Base-by-base conservation (phyloP, 2,888 invertebrate genomes). In the Eilema caniola region DNA sequence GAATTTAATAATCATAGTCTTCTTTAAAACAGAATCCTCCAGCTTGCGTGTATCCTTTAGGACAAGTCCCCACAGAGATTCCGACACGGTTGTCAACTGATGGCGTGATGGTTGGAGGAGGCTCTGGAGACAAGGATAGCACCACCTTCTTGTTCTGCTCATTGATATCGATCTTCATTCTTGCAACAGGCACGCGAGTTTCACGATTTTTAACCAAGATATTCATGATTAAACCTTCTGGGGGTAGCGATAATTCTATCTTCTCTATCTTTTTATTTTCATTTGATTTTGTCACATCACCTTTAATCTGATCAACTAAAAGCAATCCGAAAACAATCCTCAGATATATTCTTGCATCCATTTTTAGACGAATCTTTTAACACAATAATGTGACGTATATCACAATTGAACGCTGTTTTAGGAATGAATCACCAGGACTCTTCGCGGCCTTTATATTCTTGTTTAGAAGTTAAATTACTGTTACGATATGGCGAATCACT, bases 1-100 rank as follows among this genome's bases (percentile, higher is more conserved):
- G 20, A 20, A 16, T n/a, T 66, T 57, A 66, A 31, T 68, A 80
- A n/a, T 71, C 69, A 20, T 71, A 69, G 24, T 75, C 74, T 12
- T 66, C 59, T 0, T 67, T 72, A 31, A 77, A 70, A 33, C 81
- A 83, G 56, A 67, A 77, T 28, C 73, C 70, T 23, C 69, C 70
- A 3, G 11, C n/a, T 14, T 23, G 47, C 0, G 41, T 62, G 1
- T 31, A 73, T 31, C 75, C 77, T 0, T 10, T 0, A 0, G 83
- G 77, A 14, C 81, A 81, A 2, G 59, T 47, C 12, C 74, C 81
- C 11, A 69, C 71, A 5, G 5, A 25, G 23, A 82, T 75, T 1
- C 67, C 66, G 11, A 28, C 28, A 1, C 80, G 82, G 14, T 63
- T 61, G 20, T 70, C 70, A 10, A 81, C 25, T 14, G n/a, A 41